Evolutionary conservation across 2,888 invertebrate genomes (phyloP).

Genomic region (Spicauda simplicius): DNA sequence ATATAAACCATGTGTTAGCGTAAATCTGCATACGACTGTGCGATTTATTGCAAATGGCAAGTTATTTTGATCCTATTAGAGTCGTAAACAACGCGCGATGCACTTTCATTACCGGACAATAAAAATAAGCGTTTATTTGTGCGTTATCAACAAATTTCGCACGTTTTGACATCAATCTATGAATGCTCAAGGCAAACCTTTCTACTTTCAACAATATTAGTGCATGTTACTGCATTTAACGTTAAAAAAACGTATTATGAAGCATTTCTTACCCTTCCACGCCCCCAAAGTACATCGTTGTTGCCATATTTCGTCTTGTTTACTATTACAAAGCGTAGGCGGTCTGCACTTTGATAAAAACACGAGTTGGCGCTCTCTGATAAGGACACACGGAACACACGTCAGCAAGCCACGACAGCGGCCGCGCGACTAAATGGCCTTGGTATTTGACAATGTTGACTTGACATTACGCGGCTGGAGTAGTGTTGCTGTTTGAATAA

Average conservation of each 20-base stretch:
- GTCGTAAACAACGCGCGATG: constrained; percentile 17
- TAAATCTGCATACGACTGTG: constrained; percentile 5
- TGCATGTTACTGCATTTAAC: constrained; percentile 36
- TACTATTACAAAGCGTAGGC: constrained; percentile 42
- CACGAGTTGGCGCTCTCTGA: constrained; percentile 42
- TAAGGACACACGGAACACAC: constrained; percentile 46
- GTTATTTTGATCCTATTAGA: constrained; percentile 39
- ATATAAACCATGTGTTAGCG: constrained; percentile 22
- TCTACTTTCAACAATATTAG: constrained; percentile 65
- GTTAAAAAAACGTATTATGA: constrained; percentile 8
- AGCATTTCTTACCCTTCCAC: constrained; percentile 71
- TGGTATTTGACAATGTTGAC: constrained; percentile 27
- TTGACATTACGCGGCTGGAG: constrained; percentile 10
- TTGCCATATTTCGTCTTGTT: constrained; percentile 47
- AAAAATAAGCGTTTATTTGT: constrained; percentile 3
- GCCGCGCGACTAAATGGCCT: constrained; percentile 49
- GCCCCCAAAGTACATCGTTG: constrained; percentile 69
- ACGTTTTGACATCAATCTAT: constrained; percentile 57
- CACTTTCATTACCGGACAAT: constrained; percentile 6
- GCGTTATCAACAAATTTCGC: constrained; percentile 10
- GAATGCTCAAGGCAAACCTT: constrained; percentile 72
- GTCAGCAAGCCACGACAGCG: constrained; percentile 52
- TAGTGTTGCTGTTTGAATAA: constrained; percentile 1
- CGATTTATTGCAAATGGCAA: constrained; percentile 17
- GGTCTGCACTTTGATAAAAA: constrained; percentile 42